Conservation (phyloP, 2,113 vertebrate genomes). For the Brienomyrus longianalis region DNA sequence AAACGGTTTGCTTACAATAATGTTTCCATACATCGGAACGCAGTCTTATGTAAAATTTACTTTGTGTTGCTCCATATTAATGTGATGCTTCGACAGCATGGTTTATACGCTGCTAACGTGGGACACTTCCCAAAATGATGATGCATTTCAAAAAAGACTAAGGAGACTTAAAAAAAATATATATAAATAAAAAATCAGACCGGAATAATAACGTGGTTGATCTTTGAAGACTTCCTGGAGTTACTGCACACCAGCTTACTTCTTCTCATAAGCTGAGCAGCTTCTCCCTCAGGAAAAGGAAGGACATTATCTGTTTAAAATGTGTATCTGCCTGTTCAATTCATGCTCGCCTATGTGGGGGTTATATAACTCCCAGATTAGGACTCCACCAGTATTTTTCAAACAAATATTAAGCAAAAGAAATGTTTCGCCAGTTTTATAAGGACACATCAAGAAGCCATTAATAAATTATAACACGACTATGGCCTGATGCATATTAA, state of each 20-base stretch:
- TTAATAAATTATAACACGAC: conserved; percentile 37
- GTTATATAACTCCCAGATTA: conserved; percentile 21
- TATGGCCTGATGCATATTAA: conserved; percentile 32
- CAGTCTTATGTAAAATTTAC: background rate
- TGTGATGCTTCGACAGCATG: background rate
- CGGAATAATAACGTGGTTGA: background rate
- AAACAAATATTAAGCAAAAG: conserved; percentile 31
- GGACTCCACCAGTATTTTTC: conserved; percentile 19
- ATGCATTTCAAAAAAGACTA: background rate
- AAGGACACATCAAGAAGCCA: conserved; percentile 23
- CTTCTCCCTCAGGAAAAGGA: background rate
- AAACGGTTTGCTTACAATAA: background rate
- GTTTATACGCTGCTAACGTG: background rate
- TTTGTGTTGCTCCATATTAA: background rate
- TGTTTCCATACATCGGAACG: too few species aligned
- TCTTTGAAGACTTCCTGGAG: conserved; percentile 7
- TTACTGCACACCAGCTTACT: background rate
- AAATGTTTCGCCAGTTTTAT: conserved; percentile 30
- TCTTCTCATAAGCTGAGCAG: too few species aligned
- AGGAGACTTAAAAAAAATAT: background rate
- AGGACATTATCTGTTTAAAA: background rate
- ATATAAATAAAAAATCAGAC: background rate
- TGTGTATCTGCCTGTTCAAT: background rate
- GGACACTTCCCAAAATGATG: background rate
- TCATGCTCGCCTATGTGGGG: background rate